phyloP scores from a whole-genome alignment of 2,113 vertebrate genomes.

The Pluvialis apricaria region DNA sequence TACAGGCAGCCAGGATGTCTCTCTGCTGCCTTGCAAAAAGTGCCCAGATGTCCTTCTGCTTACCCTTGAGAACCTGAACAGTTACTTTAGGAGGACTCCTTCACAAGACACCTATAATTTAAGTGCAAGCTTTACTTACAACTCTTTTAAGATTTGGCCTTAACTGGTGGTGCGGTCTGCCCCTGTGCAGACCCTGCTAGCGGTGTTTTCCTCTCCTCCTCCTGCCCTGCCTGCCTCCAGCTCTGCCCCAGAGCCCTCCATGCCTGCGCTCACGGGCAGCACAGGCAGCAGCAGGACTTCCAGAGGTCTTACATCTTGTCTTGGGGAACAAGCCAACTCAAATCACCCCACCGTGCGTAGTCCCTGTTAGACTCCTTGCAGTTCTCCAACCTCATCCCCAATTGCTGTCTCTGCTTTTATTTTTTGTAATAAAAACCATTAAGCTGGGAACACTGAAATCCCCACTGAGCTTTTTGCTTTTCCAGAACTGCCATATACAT shows the following conservation, averaged over 20 bases:
- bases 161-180: not conserved
- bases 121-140: not conserved
- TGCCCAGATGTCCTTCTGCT: not conserved
- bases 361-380: not conserved
- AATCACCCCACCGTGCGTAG: not conserved
- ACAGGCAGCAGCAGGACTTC: not conserved
- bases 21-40: not conserved
- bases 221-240: not conserved
- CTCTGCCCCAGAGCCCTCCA: not conserved
- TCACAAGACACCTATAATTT: not conserved
- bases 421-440: constrained; percentile 27
- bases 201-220: not conserved
- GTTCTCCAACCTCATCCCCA: not conserved
- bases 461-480: not conserved
- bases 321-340: not conserved
- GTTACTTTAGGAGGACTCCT: not conserved
- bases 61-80: not conserved
- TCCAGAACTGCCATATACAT: not conserved
- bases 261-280: rapidly evolving
- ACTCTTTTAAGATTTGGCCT: not conserved
- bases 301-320: not conserved
- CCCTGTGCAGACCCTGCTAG: not conserved
- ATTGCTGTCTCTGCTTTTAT: not conserved
- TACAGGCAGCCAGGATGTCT: not conserved
- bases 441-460: constrained; percentile 13